These are phyloP conservation scores for Heteromurus nitidus DNA, from an alignment of 2,888 invertebrate genomes.

Conservation along the genomic window DNA sequence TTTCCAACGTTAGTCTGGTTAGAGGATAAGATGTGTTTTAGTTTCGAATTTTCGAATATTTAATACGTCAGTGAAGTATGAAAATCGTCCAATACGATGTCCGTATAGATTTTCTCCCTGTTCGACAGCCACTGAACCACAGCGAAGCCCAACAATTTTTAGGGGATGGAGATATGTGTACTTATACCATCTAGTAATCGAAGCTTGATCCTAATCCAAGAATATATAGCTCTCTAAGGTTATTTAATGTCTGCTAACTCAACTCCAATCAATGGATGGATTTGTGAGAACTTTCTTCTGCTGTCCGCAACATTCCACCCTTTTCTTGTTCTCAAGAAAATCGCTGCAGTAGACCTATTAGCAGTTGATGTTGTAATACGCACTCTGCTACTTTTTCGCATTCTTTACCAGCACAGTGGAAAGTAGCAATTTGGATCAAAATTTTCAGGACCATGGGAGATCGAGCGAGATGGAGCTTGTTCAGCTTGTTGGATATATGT, in stretches of 20 bases:
- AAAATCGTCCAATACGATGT: background rate
- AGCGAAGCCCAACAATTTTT: too few species aligned
- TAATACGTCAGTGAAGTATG: background rate
- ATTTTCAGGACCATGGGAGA: too few species aligned
- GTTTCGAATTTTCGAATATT: too few species aligned
- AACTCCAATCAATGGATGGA: constrained; percentile 59
- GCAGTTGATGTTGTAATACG: constrained; percentile 63
- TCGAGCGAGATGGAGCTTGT: too few species aligned
- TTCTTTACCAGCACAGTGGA: too few species aligned
- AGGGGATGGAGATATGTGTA: background rate
- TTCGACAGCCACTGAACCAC: too few species aligned
- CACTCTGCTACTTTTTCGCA: constrained; percentile 56
- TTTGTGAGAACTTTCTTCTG: constrained; percentile 26
- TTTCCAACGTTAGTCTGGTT: too few species aligned
- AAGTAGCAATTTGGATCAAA: too few species aligned
- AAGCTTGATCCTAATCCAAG: background rate
- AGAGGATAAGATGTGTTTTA: too few species aligned
- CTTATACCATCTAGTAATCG: background rate
- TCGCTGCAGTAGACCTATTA: constrained; percentile 62
- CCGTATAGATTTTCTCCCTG: background rate
- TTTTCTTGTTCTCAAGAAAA: constrained; percentile 58
- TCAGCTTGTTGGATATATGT: too few species aligned
- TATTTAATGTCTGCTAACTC: constrained; percentile 44
- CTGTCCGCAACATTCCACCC: constrained; percentile 59
- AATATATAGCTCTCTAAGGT: constrained; percentile 8